These are phyloP conservation scores for Branchinecta sandiegonensis DNA, from an alignment of 2,888 invertebrate genomes.

Conservation along the genomic window DNA sequence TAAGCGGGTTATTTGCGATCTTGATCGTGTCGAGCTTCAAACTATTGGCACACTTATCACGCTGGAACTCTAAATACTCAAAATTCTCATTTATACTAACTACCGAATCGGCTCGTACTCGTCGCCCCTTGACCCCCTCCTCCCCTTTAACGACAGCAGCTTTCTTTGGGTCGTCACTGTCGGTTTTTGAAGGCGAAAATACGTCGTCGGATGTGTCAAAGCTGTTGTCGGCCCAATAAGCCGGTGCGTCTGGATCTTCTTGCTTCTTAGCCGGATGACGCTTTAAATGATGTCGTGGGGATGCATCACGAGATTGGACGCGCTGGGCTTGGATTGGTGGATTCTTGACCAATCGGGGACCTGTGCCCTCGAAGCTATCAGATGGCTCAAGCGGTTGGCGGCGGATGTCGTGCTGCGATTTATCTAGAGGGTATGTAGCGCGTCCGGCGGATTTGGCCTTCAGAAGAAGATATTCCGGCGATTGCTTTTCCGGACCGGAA, in stretches of 20 bases:
- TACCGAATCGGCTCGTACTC: slow-evolving; percentile 10
- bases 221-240: slow-evolving; percentile 8
- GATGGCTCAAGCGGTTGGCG: neutral
- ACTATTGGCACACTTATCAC: neutral
- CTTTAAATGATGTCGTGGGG: neutral
- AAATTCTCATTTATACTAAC: slow-evolving; percentile 6
- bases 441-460: neutral
- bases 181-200: neutral
- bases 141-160: neutral
- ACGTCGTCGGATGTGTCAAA: slow-evolving; percentile 6
- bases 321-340: slow-evolving; percentile 8
- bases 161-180: neutral
- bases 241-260: neutral
- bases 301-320: neutral
- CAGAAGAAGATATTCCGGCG: neutral
- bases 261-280: neutral
- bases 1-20: slow-evolving; percentile 17
- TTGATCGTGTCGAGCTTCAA: neutral
- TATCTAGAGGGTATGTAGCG: neutral
- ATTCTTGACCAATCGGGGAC: neutral
- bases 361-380: neutral
- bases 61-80: slow-evolving; percentile 6
- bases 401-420: neutral
- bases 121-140: neutral
- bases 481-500: slow-evolving; percentile 1